These are phyloP conservation scores for Ctena decussata DNA, from an alignment of 2,888 invertebrate genomes.

Conservation along the genomic window DNA sequence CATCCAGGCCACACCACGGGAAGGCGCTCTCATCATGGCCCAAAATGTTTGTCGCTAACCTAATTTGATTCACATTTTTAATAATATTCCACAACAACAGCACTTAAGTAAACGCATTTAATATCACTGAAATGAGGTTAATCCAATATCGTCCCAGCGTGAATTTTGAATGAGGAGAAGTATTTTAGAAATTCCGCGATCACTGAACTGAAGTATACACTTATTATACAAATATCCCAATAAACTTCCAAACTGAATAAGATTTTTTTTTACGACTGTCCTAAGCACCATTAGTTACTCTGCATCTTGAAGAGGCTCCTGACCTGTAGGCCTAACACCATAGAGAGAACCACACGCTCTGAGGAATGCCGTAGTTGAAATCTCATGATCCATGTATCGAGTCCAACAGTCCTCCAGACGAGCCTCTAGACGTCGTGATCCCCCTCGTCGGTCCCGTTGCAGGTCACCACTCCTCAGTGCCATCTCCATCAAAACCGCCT, in stretches of 20 bases:
- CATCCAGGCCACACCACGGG: conserved; percentile 13
- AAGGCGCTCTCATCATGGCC: conserved; percentile 3
- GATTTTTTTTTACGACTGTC: too few species aligned
- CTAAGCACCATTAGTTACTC: too few species aligned
- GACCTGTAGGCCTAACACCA: not conserved
- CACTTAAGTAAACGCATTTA: too few species aligned
- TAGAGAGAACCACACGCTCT: not conserved
- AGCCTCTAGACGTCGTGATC: not conserved
- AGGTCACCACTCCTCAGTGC: not conserved
- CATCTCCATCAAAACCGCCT: not conserved
- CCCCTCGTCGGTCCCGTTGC: not conserved
- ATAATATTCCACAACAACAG: not conserved
- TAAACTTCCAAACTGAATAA: too few species aligned
- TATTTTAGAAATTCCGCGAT: too few species aligned
- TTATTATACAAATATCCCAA: not conserved
- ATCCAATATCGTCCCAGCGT: not conserved
- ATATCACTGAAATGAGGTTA: too few species aligned
- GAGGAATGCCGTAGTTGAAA: not conserved
- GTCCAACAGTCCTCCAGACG: not conserved
- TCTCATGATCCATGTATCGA: not conserved
- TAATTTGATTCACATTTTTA: not conserved
- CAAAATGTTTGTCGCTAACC: not conserved
- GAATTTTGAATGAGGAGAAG: too few species aligned
- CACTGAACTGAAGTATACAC: not conserved
- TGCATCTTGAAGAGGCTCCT: too few species aligned